Conservation (phyloP, 2,113 vertebrate species). For the Actinemys pallida region DNA sequence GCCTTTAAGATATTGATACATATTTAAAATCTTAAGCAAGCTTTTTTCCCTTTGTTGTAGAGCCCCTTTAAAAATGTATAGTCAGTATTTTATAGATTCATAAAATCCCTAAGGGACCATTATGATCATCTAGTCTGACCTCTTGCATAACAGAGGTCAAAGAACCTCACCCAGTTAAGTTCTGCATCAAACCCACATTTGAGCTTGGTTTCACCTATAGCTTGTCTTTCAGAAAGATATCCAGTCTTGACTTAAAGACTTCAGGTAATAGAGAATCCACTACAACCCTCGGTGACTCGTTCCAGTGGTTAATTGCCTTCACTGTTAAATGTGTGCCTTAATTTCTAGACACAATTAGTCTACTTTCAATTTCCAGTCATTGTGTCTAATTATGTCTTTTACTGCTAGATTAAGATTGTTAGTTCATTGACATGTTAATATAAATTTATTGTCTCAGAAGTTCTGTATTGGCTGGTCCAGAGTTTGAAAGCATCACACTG, state of each 20-base stretch:
- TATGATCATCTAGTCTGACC: slow-evolving; percentile 52
- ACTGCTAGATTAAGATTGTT: not conserved
- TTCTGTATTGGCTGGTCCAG: not conserved
- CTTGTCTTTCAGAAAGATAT: not conserved
- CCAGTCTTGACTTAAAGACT: not conserved
- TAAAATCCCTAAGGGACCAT: slow-evolving; percentile 3
- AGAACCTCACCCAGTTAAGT: slow-evolving; percentile 41
- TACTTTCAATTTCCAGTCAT: not conserved
- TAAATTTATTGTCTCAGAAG: not conserved
- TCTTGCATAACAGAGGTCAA: slow-evolving; percentile 23
- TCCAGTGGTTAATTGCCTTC: not conserved
- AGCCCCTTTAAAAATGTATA: slow-evolving; percentile 38
- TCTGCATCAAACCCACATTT: not conserved
- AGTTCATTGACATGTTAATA: not conserved
- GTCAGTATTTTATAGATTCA: slow-evolving; percentile 48
- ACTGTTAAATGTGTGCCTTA: not conserved
- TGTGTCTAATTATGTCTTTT: not conserved
- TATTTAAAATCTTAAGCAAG: slow-evolving; percentile 58
- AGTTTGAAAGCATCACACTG: slow-evolving; percentile 4
- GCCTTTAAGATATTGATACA: slow-evolving; percentile 55
- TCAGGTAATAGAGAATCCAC: not conserved
- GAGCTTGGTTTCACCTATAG: slow-evolving; percentile 13
- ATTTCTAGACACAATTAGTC: not conserved
- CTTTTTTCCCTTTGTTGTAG: slow-evolving; percentile 28
- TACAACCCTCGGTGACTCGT: not conserved